phyloP scores from a whole-genome alignment of 2,797 vertebrate species.

The Mormyrops boulengeri region DNA sequence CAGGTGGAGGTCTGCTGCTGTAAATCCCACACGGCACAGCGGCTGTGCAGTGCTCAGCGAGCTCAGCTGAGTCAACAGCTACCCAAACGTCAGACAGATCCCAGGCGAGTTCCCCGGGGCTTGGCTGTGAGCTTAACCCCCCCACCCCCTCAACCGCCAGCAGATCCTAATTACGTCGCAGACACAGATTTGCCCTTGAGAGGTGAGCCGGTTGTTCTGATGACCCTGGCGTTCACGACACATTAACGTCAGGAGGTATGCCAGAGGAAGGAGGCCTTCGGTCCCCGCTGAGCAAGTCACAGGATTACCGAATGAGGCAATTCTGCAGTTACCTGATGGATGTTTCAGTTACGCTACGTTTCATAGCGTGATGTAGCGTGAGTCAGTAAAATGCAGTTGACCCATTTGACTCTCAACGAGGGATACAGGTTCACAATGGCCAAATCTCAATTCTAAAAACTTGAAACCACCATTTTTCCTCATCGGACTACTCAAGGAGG shows the following conservation, averaged over 20 bases:
- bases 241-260: neutral
- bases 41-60: neutral
- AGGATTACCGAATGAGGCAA: neutral
- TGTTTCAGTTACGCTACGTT: neutral
- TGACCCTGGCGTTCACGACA: neutral
- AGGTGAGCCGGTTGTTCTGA: neutral
- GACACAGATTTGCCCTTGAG: neutral
- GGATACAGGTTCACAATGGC: slow-evolving; percentile 9
- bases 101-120: neutral
- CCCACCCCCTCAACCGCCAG: neutral
- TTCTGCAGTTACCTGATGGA: neutral
- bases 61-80: slow-evolving; percentile 8
- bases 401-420: neutral
- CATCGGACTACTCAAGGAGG: slow-evolving; percentile 13
- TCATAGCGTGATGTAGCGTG: neutral
- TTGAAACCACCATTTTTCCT: slow-evolving; percentile 28
- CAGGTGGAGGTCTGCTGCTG: neutral
- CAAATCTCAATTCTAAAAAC: slow-evolving; percentile 31
- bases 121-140: neutral
- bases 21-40: neutral
- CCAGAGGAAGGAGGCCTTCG: neutral
- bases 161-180: neutral
- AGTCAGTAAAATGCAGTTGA: slow-evolving; percentile 7
- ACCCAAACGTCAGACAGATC: neutral
- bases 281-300: neutral